Percentiles rank a stretch among this genome's conserved stretches.
Conservation (phyloP, 2,888 invertebrate species). For the Hirtodrosophila confusa region DNA sequence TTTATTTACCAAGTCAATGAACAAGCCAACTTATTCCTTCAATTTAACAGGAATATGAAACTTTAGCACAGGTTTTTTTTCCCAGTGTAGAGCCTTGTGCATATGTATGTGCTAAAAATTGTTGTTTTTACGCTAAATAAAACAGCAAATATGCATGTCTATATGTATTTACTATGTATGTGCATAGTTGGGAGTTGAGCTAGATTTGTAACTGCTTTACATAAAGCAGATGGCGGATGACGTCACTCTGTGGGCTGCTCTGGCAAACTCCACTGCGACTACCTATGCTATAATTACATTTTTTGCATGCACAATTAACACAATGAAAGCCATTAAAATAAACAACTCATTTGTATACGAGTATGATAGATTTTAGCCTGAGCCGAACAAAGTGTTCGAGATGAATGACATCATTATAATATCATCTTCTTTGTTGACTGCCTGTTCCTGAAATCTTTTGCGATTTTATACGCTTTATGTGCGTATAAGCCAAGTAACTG, state of each 20-base stretch:
- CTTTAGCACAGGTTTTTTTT: no score
- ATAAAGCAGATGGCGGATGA: constrained; percentile 25
- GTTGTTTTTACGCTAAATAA: constrained; percentile 22
- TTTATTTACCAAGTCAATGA: no score
- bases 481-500: constrained; percentile 46
- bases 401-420: constrained; percentile 74
- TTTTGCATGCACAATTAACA: constrained; percentile 55
- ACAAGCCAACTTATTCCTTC: no score
- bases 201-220: constrained; percentile 11
- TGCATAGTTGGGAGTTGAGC: background rate
- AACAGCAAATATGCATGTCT: constrained; percentile 30
- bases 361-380: constrained; percentile 27
- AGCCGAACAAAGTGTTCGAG: constrained; percentile 53
- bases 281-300: constrained; percentile 29
- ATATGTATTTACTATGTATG: constrained; percentile 1
- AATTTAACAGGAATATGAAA: no score
- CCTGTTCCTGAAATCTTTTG: constrained; percentile 3
- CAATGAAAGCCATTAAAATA: constrained; percentile 36
- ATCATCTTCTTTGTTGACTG: constrained; percentile 48
- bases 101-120: no score
- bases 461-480: constrained; percentile 17
- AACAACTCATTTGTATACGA: constrained; percentile 11
- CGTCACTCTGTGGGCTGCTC: constrained; percentile 28
- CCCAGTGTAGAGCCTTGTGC: no score
- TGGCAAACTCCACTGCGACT: background rate